Evolutionary conservation across 2,113 vertebrate species (phyloP), one percentile per base, ranked within the genome.

Genomic region (Callipepla californica): DNA sequence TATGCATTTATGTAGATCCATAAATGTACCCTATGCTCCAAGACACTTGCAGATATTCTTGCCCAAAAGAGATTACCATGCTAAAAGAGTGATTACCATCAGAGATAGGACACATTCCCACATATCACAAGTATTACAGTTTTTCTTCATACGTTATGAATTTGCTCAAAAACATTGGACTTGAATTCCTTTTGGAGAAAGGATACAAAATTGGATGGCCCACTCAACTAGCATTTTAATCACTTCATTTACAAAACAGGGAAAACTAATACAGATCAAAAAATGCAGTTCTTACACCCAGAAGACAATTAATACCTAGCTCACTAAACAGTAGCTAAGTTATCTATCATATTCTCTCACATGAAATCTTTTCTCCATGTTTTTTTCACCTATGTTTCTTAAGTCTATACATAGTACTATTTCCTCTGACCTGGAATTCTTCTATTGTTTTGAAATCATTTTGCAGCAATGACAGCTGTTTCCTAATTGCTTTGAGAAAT

Each of bases 1-100:
- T 75, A 82, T 79, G 58, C 89, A 89, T 81, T 90, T 93, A 73
- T 90, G 92, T 66, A 93, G 80, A 92, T 51, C 53, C 70, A 79
- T 82, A 90, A 81, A 78, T 48, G 80, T 45, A 92, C 83, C 30
- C 45, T 79, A 7, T 65, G 80, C 80, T 76, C 68, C 58, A 32
- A 53, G 73, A 68, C 61, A 61, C 69, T 74, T 81, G 58, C 40
- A 93, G 68, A 72, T 70, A 74, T 61, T 75, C 83, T n/a, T 80
- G 68, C 38, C 68, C 55, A 34, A 11, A 59, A 91, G 83, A 93
- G 38, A 50, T 78, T 76, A 90, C 21, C 13, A 4, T 7, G 16
- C 38, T 63, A 32, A 61, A 80, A 78, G 61, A 86, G 81, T 4
- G 11, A 80, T 42, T 51, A 19, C 28, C 40, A n/a, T 23, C 38